A percentile compares a stretch with the other conserved stretches of the same genome.
Evolutionary conservation across 23 tunicate genomes (phyloP).

Genomic region (Trididemnum miniatum): DNA sequence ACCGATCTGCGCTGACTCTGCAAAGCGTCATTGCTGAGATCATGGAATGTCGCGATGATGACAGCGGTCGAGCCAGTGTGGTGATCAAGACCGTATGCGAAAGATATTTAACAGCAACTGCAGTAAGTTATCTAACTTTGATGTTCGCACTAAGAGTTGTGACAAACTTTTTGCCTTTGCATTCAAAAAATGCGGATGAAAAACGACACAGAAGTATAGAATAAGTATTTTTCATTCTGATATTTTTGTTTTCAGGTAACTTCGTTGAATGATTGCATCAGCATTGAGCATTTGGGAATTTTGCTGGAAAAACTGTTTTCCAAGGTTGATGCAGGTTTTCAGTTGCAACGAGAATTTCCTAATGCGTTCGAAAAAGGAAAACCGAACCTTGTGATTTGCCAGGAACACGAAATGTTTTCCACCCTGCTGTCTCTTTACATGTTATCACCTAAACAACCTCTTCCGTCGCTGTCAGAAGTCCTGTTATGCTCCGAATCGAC

Average conservation of each 20-base stretch:
- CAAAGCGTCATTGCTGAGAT: slow-evolving; percentile 30
- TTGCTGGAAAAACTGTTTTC: slow-evolving; percentile 25
- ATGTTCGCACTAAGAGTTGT: no score
- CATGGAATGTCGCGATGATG: neutral
- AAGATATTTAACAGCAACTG: slow-evolving; percentile 42
- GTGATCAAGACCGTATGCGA: slow-evolving; percentile 49
- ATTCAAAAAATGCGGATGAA: no score
- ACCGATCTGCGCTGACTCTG: slow-evolving; percentile 34
- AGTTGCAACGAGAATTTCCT: slow-evolving; percentile 7
- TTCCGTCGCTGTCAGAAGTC: slow-evolving; percentile 74
- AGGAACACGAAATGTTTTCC: slow-evolving; percentile 39
- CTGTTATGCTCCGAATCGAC: slow-evolving; percentile 60
- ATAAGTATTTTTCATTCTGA: no score
- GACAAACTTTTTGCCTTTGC: no score
- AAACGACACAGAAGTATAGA: no score
- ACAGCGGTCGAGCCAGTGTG: slow-evolving; percentile 1
- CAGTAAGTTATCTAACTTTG: no score
- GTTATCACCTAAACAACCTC: slow-evolving; percentile 44
- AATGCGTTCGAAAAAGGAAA: slow-evolving; percentile 23
- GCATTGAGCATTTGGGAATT: slow-evolving; percentile 68
- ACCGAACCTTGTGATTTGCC: slow-evolving; percentile 68
- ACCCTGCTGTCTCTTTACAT: slow-evolving; percentile 51
- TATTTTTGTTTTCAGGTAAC: slow-evolving; percentile 36
- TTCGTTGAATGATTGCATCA: slow-evolving; percentile 62
- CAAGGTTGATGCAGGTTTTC: neutral